Base-by-base conservation (phyloP, 2,113 vertebrate genomes). In the Ellobius talpinus region DNA sequence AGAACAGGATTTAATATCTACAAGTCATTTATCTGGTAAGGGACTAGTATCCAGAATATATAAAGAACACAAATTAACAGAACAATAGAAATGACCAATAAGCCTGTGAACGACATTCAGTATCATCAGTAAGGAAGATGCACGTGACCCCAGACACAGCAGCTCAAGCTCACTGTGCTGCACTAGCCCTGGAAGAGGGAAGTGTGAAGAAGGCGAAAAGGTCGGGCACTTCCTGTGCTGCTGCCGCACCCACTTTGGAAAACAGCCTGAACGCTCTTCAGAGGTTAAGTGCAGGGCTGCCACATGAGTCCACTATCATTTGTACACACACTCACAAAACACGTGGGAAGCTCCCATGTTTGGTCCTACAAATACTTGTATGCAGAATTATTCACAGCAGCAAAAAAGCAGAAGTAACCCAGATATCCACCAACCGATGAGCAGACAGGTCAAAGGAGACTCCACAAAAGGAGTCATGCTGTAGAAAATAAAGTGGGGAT, bases 1-100 rank as follows among this genome's bases (percentile, higher is more conserved):
- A 92, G n/a, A 85, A 87, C 31, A 61, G 66, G 31, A 90, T 58
- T 65, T 92, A 86, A 85, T 47, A 91, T 58, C n/a, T 92, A 7
- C 16, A 45, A 85, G 39, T 12, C 82, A 47, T 45, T 81, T n/a
- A 77, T 26, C 29, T 61, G 19, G 47, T 47, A 84, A 88, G 5
- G 63, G 5, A 70, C 17, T 12, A 65, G 42, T 70, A 90, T 16
- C 19, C 17, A n/a, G 58, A 63, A 45, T 17, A 89, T n/a, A 85
- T 23, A 77, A 73, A 94, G n/a, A 89, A 82, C 42, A 94, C 45
- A 82, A 24, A 58, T 81, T 33, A 79, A 84, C 14, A 94, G 19
- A 52, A 8, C 31, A 92, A 8, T n/a, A 92, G 45, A 66, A 76
- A 89, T 86, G 73, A 63, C 3, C 36, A 87, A 63, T 31, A 68